Evolutionary conservation across 2,888 invertebrate genomes (phyloP).

Genomic region (Pantelozetes paolii): DNA sequence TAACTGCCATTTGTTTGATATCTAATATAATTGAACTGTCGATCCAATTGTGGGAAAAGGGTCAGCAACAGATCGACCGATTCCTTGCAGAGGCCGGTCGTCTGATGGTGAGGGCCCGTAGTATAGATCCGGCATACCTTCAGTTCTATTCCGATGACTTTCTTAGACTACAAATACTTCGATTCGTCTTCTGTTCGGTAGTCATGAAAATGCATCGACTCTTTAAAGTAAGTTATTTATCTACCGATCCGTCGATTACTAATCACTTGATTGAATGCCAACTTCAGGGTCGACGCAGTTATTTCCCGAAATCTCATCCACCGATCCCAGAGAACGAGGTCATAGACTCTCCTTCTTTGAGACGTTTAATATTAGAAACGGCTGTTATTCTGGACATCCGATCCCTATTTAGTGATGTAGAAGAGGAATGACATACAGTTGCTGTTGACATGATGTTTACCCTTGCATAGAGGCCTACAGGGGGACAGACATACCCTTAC

Average conservation of each 20-base stretch:
- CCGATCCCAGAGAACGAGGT: slow-evolving; percentile 79
- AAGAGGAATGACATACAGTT: slow-evolving; percentile 46
- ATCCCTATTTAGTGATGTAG: slow-evolving; percentile 62
- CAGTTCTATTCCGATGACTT: slow-evolving; percentile 94
- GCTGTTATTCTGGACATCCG: slow-evolving; percentile 78
- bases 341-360: slow-evolving; percentile 72
- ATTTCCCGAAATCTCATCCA: slow-evolving; percentile 79
- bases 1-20: slow-evolving; percentile 84
- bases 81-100: slow-evolving; percentile 84
- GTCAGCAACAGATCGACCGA: slow-evolving; percentile 77
- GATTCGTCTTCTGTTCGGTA: slow-evolving; percentile 90
- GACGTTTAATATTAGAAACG: slow-evolving; percentile 65
- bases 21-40: slow-evolving; percentile 81
- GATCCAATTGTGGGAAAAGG: slow-evolving; percentile 82
- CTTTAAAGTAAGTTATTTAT: slow-evolving; percentile 56
- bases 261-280: not conserved
- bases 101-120: slow-evolving; percentile 68
- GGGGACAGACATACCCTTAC: not conserved
- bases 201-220: slow-evolving; percentile 81
- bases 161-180: slow-evolving; percentile 75
- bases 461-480: slow-evolving; percentile 17
- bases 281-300: slow-evolving; percentile 64
- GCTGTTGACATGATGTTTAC: slow-evolving; percentile 39
- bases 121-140: slow-evolving; percentile 62
- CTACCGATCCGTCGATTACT: not conserved